A percentile compares a stretch with the other conserved stretches of the same genome.
These are phyloP conservation scores for Pangasius krempfi DNA, from an alignment of 2,797 vertebrate genomes.

Conservation along the genomic window DNA sequence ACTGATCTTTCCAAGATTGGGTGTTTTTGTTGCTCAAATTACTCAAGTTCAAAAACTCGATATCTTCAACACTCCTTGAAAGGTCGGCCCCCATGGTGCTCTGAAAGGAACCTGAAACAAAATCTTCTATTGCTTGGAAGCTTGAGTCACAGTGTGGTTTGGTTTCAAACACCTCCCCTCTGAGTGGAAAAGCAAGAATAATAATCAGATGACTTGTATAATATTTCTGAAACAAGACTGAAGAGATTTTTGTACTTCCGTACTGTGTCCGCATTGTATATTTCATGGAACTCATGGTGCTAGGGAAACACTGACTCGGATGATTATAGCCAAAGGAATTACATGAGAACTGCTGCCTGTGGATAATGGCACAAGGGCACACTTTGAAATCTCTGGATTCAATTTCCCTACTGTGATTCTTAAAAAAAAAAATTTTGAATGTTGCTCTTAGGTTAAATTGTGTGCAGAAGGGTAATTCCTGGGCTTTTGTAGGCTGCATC, in stretches of 20 bases:
- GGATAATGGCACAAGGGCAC: not conserved
- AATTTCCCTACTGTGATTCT: slow-evolving; percentile 4
- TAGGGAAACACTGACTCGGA: not conserved
- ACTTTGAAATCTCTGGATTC: not conserved
- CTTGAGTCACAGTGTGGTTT: slow-evolving; percentile 25
- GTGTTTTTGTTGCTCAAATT: not conserved
- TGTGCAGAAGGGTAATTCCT: slow-evolving; percentile 14
- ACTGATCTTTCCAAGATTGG: not conserved
- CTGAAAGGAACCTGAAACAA: slow-evolving; percentile 23
- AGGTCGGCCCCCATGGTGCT: slow-evolving; percentile 32
- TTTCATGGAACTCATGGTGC: not conserved
- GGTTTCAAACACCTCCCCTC: slow-evolving; percentile 9
- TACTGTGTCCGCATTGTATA: not conserved
- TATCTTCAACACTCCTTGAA: slow-evolving; percentile 30
- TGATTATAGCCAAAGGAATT: slow-evolving; percentile 10
- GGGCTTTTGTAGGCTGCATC: slow-evolving; percentile 26
- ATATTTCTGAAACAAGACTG: not conserved
- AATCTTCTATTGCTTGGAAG: slow-evolving; percentile 25
- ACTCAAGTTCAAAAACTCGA: slow-evolving; percentile 28
- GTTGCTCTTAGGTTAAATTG: slow-evolving; percentile 25
- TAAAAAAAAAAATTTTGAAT: not conserved
- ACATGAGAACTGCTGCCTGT: not conserved
- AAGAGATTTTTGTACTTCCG: not conserved
- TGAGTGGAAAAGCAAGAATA: slow-evolving; percentile 26
- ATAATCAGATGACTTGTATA: slow-evolving; percentile 7